A percentile compares a stretch with the other conserved stretches of the same genome.
These are phyloP conservation scores for Dryococelus australis DNA, from an alignment of 2,888 invertebrate genomes.

Conservation along the genomic window DNA sequence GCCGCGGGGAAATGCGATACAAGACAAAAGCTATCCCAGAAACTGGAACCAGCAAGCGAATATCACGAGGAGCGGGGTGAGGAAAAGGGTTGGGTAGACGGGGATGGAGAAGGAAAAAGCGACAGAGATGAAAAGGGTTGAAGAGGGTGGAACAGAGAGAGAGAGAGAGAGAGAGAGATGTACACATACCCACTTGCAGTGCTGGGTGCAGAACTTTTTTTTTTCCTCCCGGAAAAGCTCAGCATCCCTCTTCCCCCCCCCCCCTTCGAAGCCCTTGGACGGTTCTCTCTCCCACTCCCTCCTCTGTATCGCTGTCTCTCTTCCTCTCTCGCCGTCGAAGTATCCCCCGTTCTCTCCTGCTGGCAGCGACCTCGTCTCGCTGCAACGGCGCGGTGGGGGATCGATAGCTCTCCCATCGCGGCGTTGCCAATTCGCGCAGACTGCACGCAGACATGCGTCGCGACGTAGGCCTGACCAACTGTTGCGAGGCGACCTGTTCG, in stretches of 20 bases:
- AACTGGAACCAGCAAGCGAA: neutral
- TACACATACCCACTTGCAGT: neutral
- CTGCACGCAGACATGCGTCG: no score
- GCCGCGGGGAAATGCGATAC: slow-evolving; percentile 9
- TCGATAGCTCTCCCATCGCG: slow-evolving; percentile 12
- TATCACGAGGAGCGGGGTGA: neutral
- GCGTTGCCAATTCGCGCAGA: neutral
- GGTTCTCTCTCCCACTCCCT: neutral
- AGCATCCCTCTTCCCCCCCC: neutral
- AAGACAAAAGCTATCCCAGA: neutral
- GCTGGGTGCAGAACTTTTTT: neutral
- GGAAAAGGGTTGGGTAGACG: neutral
- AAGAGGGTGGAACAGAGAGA: neutral
- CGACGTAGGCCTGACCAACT: no score
- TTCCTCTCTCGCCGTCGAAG: neutral
- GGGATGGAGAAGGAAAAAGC: neutral
- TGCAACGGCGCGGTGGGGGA: neutral
- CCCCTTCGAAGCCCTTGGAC: neutral
- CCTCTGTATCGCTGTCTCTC: neutral
- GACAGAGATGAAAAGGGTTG: neutral
- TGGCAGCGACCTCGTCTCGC: neutral
- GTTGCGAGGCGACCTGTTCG: no score
- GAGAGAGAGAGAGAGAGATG: neutral
- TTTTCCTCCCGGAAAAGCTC: neutral
- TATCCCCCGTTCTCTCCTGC: neutral